A percentile compares a stretch with the other conserved stretches of the same genome.
Evolutionary conservation across 2,113 vertebrate genomes (phyloP).

Genomic region (Hippoglossus stenolepis): DNA sequence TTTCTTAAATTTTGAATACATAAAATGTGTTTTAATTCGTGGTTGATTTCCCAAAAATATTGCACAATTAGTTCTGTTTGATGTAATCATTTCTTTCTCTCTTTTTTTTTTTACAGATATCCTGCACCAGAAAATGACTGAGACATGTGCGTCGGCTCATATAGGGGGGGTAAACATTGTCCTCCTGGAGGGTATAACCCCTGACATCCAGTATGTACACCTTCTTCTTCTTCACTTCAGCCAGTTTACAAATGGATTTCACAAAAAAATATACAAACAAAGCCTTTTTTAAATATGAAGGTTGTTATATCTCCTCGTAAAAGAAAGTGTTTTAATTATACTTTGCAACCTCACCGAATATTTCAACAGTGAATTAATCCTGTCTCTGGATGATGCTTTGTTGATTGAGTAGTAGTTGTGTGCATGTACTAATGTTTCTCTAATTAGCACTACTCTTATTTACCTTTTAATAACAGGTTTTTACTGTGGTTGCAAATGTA

Average conservation of each 20-base stretch:
- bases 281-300: too few species aligned
- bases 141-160: slow-evolving; percentile 97
- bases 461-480: not conserved
- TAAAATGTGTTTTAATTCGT: too few species aligned
- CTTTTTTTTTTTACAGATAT: slow-evolving; percentile 84
- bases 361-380: not conserved
- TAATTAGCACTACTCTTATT: not conserved
- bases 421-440: not conserved
- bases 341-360: not conserved
- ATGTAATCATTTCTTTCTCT: not conserved
- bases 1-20: too few species aligned
- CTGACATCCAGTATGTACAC: slow-evolving; percentile 95
- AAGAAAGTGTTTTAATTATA: not conserved
- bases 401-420: not conserved
- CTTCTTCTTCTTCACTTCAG: not conserved
- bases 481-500: not conserved
- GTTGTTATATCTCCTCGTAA: not conserved
- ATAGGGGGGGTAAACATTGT: slow-evolving; percentile 98
- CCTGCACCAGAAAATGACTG: slow-evolving; percentile 98
- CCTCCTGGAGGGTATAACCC: slow-evolving; percentile 95
- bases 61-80: not conserved
- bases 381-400: not conserved
- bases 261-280: too few species aligned
- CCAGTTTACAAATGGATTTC: not conserved
- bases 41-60: too few species aligned